phyloP scores from a whole-genome alignment of 2,888 invertebrate genomes.

The Microctonus aethiopoides region DNA sequence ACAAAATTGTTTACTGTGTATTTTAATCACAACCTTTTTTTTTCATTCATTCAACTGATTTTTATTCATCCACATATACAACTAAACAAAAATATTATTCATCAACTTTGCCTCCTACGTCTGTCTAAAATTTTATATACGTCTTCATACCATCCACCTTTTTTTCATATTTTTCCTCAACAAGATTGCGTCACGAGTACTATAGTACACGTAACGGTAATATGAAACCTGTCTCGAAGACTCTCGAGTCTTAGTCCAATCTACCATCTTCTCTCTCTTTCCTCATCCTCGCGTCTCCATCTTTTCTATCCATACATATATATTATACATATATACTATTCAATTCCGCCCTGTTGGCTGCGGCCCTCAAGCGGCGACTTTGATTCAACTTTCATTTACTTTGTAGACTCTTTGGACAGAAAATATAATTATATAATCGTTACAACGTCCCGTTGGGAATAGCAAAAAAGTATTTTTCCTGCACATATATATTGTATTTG shows the following conservation, averaged over 20 bases:
- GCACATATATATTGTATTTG: background rate
- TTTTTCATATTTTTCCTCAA: conserved; percentile 29
- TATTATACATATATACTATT: conserved; percentile 15
- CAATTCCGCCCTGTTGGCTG: conserved; percentile 6
- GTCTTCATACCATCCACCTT: no score
- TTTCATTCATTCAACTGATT: no score
- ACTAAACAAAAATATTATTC: no score
- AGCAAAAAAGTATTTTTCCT: background rate
- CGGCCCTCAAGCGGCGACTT: conserved; percentile 47
- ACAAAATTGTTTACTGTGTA: no score
- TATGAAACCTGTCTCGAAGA: conserved; percentile 30
- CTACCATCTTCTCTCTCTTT: background rate
- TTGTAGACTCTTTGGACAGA: conserved; percentile 45
- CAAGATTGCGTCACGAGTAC: conserved; percentile 24
- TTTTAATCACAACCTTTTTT: no score
- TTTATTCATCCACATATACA: no score
- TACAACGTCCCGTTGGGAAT: conserved; percentile 20
- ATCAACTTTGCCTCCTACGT: no score
- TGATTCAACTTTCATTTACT: conserved; percentile 59
- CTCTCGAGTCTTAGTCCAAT: background rate
- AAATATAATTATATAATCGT: conserved; percentile 57
- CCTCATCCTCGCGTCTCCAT: background rate
- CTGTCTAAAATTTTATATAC: no score
- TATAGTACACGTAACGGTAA: conserved; percentile 21
- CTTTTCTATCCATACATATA: no score